A percentile compares a stretch with the other conserved stretches of the same genome.
These are phyloP conservation scores for Lordiphosa collinella DNA, from an alignment of 1,140 invertebrate species.

Conservation along the genomic window DNA sequence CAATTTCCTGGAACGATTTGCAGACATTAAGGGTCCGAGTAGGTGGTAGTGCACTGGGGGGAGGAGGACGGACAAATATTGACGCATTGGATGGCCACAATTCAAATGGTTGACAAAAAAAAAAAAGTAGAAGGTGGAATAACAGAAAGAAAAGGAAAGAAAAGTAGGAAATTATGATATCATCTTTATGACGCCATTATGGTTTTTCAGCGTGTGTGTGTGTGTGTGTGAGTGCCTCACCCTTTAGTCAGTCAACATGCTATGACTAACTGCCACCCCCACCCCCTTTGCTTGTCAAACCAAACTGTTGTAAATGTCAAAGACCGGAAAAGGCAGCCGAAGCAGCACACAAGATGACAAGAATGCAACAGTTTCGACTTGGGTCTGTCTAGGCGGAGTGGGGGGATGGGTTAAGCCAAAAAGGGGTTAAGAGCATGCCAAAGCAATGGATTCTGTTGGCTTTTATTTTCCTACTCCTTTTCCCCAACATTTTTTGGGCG, in stretches of 20 bases:
- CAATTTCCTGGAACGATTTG: slow-evolving; percentile 70
- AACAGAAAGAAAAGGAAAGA: slow-evolving; percentile 48
- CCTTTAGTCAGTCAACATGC: slow-evolving; percentile 42
- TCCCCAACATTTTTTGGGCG: slow-evolving; percentile 24
- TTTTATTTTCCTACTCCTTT: not conserved
- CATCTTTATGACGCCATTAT: slow-evolving; percentile 77
- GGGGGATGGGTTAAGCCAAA: slow-evolving; percentile 28
- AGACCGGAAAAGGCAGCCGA: slow-evolving; percentile 52
- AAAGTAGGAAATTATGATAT: slow-evolving; percentile 75
- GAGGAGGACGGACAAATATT: slow-evolving; percentile 51
- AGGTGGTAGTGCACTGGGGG: not conserved
- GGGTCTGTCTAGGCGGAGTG: slow-evolving; percentile 7
- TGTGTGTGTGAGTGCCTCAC: slow-evolving; percentile 17
- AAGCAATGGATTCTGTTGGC: slow-evolving; percentile 5
- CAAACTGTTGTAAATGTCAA: slow-evolving; percentile 72
- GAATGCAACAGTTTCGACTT: slow-evolving; percentile 65
- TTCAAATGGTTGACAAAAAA: slow-evolving; percentile 36
- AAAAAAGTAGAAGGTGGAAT: slow-evolving; percentile 11
- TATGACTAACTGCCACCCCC: slow-evolving; percentile 55
- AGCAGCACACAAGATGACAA: slow-evolving; percentile 9
- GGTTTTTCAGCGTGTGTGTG: slow-evolving; percentile 24
- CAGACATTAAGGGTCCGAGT: slow-evolving; percentile 36
- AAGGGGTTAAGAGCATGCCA: slow-evolving; percentile 40
- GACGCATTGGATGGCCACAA: slow-evolving; percentile 37
- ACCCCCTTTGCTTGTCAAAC: slow-evolving; percentile 25